Conservation (phyloP, 2,888 invertebrate species). For the Caenorhabditis japonica region DNA sequence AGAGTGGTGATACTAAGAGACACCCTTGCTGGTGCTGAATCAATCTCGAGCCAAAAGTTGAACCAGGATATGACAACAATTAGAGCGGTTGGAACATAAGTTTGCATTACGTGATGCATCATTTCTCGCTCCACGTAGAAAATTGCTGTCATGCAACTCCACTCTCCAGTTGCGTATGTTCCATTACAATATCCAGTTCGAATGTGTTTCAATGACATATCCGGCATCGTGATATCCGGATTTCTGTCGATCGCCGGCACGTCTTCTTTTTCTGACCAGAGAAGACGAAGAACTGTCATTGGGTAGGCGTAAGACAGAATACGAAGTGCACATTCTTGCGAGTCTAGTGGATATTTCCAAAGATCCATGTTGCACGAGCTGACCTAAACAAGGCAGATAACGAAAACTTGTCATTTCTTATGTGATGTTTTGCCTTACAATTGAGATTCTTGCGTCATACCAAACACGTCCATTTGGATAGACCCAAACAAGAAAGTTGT, state of each 20-base stretch:
- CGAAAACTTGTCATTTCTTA: background rate
- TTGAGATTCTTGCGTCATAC: slow-evolving; percentile 70
- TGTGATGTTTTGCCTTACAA: slow-evolving; percentile 37
- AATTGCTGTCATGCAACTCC: slow-evolving; percentile 81
- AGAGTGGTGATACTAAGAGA: slow-evolving; percentile 76
- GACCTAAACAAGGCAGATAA: slow-evolving; percentile 54
- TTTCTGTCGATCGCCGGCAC: slow-evolving; percentile 73
- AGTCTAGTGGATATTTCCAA: slow-evolving; percentile 78
- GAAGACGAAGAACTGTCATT: slow-evolving; percentile 71
- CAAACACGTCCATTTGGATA: slow-evolving; percentile 75
- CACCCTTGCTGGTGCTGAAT: slow-evolving; percentile 75
- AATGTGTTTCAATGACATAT: slow-evolving; percentile 72
- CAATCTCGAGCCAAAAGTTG: slow-evolving; percentile 77
- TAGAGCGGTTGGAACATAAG: slow-evolving; percentile 81
- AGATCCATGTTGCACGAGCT: slow-evolving; percentile 70
- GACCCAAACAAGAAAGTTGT: slow-evolving; percentile 76
- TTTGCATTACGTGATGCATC: slow-evolving; percentile 81
- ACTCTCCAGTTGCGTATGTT: slow-evolving; percentile 78
- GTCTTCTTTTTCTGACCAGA: slow-evolving; percentile 70
- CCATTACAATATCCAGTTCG: slow-evolving; percentile 74
- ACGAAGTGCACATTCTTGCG: slow-evolving; percentile 80
- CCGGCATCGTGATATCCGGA: slow-evolving; percentile 76
- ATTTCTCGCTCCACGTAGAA: slow-evolving; percentile 80
- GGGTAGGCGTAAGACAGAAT: slow-evolving; percentile 78
- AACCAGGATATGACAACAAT: slow-evolving; percentile 81